Evolutionary conservation across 2,797 vertebrate genomes (phyloP).

Genomic region (Acridotheres tristis): DNA sequence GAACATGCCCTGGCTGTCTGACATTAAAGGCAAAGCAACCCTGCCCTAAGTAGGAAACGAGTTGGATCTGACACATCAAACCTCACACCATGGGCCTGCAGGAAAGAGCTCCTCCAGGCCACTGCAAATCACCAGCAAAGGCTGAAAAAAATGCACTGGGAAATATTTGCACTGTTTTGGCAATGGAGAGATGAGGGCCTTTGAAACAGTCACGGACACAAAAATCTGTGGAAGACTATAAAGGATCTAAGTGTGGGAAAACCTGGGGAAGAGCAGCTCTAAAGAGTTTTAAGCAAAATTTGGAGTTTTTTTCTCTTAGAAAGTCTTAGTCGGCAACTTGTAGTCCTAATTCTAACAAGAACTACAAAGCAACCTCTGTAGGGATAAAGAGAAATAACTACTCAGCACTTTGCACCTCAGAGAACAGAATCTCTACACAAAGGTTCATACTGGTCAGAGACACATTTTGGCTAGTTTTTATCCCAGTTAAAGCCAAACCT

Average conservation of each 20-base stretch:
- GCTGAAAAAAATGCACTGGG: background rate
- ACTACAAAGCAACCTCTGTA: background rate
- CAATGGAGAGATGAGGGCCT: background rate
- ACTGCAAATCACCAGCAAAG: background rate
- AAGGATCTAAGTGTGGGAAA: background rate
- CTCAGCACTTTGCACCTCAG: background rate
- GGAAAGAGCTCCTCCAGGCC: background rate
- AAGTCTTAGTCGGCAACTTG: background rate
- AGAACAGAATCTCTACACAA: background rate
- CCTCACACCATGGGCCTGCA: background rate
- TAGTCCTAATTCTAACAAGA: background rate
- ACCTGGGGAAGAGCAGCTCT: background rate
- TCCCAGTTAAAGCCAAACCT: background rate
- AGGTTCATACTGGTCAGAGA: background rate
- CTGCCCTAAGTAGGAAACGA: background rate
- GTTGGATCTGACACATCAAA: background rate
- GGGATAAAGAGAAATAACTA: background rate
- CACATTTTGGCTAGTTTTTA: background rate
- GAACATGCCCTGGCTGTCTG: background rate
- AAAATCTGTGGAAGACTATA: background rate
- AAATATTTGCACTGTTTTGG: background rate
- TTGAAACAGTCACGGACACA: background rate
- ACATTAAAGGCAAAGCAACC: background rate
- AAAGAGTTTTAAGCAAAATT: background rate
- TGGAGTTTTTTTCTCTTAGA: background rate